Conservation (phyloP, 2,888 invertebrate genomes). For the Steinernema carpocapsae region DNA sequence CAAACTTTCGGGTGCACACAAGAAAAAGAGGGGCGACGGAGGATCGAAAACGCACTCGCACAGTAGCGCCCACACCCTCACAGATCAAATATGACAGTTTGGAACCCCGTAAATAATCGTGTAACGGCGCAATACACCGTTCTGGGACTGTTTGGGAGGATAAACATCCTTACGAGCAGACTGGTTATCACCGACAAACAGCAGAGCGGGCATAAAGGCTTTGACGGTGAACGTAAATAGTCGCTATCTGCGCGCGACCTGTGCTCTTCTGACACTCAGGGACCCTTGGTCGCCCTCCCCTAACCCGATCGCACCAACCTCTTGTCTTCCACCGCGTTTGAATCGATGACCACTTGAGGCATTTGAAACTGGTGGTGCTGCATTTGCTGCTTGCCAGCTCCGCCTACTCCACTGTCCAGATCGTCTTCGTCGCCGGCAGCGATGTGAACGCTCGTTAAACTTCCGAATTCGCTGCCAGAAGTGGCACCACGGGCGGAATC, state of each 20-base stretch:
- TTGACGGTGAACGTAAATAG: conserved; percentile 4
- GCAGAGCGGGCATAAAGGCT: background rate
- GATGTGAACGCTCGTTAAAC: conserved; percentile 48
- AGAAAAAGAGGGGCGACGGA: conserved; percentile 24
- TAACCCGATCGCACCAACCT: conserved; percentile 22
- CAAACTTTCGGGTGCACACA: conserved; percentile 27
- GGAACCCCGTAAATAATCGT: background rate
- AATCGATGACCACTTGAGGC: conserved; percentile 35
- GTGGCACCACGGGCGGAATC: conserved; percentile 36
- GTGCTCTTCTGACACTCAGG: background rate
- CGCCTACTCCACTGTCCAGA: conserved; percentile 51
- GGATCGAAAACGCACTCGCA: conserved; percentile 18
- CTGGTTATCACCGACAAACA: conserved; percentile 18
- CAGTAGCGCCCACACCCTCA: conserved; percentile 21
- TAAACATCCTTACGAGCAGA: background rate
- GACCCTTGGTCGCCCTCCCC: background rate
- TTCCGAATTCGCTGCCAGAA: conserved; percentile 50
- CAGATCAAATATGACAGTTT: conserved; percentile 21
- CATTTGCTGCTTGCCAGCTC: conserved; percentile 22
- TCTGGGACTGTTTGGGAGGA: background rate
- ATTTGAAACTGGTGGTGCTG: conserved; percentile 33
- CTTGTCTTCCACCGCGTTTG: conserved; percentile 20
- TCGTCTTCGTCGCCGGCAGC: conserved; percentile 50
- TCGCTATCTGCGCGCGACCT: conserved; percentile 12
- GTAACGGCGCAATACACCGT: background rate